Conservation (phyloP, 1,140 invertebrate species). For the Tetragonula clypearis region DNA sequence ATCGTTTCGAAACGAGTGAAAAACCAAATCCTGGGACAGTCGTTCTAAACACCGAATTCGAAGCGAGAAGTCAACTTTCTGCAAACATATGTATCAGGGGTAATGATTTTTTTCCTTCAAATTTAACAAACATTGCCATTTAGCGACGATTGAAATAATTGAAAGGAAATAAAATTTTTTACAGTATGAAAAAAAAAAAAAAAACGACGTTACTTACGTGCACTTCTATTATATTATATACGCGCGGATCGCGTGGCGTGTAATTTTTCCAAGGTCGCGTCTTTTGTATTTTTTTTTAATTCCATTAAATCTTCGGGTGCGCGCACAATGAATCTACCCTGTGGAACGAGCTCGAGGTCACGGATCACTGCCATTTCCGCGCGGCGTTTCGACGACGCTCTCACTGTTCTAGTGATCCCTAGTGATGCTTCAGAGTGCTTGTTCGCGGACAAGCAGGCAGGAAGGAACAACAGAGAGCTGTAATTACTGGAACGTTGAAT, state of each 20-base stretch:
- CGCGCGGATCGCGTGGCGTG: not conserved
- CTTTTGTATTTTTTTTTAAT: not conserved
- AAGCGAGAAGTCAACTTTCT: too few relatives aligned
- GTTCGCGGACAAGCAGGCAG: constrained; percentile 26
- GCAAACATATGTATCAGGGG: too few relatives aligned
- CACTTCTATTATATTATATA: too few relatives aligned
- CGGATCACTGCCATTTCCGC: constrained; percentile 55
- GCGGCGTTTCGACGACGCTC: constrained; percentile 35
- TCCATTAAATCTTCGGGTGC: constrained; percentile 21
- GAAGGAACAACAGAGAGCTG: constrained; percentile 42
- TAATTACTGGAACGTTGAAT: constrained; percentile 49
- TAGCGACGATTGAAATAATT: too few relatives aligned
- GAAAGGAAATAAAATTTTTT: too few relatives aligned
- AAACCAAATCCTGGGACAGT: too few relatives aligned
- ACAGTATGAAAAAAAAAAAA: too few relatives aligned
- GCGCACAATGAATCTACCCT: constrained; percentile 14
- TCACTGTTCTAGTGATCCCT: constrained; percentile 30
- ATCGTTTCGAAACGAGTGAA: too few relatives aligned
- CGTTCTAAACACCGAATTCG: too few relatives aligned
- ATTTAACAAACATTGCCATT: too few relatives aligned
- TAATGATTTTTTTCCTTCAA: too few relatives aligned
- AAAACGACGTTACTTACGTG: too few relatives aligned
- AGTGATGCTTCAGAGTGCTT: constrained; percentile 22
- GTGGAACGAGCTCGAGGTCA: constrained; percentile 27
- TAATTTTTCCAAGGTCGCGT: not conserved